A percentile compares a stretch with the other conserved stretches of the same genome.
phyloP scores from a whole-genome alignment of 2,113 vertebrate species.

The Osmerus eperlanus region DNA sequence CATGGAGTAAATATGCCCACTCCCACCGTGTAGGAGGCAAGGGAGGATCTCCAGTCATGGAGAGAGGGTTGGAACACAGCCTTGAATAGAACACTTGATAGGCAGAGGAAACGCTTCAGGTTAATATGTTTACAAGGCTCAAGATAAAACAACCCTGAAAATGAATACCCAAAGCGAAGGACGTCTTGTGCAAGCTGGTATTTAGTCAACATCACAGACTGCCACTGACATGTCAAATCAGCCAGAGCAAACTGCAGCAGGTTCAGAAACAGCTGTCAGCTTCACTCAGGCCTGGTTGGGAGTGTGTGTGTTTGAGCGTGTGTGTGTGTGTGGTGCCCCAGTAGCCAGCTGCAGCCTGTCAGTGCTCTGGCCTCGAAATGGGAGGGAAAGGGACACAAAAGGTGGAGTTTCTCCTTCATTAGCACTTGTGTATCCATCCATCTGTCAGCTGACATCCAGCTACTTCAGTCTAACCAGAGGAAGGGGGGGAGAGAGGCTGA shows the following conservation, averaged over 20 bases:
- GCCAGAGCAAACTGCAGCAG: conserved; percentile 41
- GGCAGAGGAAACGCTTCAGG: no score
- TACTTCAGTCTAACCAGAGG: conserved; percentile 34
- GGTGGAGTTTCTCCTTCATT: conserved; percentile 56
- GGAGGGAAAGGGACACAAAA: conserved; percentile 38
- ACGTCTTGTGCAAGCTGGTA: no score
- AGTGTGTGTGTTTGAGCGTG: no score
- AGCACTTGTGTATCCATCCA: conserved; percentile 56
- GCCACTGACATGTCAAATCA: conserved; percentile 13
- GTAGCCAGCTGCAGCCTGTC: conserved; percentile 61
- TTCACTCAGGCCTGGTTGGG: conserved; percentile 28
- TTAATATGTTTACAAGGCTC: no score
- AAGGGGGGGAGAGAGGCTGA: background rate
- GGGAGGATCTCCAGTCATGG: background rate
- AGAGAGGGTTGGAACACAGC: no score
- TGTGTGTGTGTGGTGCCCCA: conserved; percentile 3
- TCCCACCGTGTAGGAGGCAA: conserved; percentile 26
- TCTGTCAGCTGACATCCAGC: conserved; percentile 57
- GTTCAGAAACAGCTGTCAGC: conserved; percentile 44
- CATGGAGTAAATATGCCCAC: conserved; percentile 42
- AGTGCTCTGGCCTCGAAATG: conserved; percentile 34
- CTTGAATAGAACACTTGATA: no score
- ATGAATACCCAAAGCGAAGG: conserved; percentile 8
- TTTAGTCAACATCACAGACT: conserved; percentile 13
- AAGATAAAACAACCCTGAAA: conserved; percentile 4